Conservation (phyloP, 2,797 vertebrate species). For the Pseudomugil tenellus region DNA sequence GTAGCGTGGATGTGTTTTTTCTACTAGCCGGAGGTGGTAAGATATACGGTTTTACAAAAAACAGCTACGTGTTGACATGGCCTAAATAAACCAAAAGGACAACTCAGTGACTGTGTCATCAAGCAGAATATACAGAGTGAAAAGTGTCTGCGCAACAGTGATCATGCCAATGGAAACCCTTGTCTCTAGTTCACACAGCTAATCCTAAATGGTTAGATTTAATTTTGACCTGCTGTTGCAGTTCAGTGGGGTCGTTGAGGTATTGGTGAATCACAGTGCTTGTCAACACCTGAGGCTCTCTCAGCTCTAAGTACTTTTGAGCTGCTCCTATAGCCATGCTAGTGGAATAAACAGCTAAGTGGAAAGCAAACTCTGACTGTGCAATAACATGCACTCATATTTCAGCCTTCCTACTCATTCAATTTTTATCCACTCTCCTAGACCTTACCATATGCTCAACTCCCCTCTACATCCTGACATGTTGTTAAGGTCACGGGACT, state of each 20-base stretch:
- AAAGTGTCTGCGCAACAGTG: too few relatives aligned
- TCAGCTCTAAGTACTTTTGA: slow-evolving; percentile 2
- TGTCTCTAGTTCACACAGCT: slow-evolving; percentile 6
- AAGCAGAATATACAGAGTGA: too few relatives aligned
- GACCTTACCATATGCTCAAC: slow-evolving; percentile 17
- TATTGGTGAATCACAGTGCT: slow-evolving; percentile 20
- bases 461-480: slow-evolving; percentile 32
- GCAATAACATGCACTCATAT: slow-evolving; percentile 2
- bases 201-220: not conserved
- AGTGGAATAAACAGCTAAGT: not conserved
- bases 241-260: slow-evolving; percentile 5
- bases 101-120: too few relatives aligned
- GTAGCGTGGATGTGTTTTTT: too few relatives aligned
- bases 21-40: too few relatives aligned
- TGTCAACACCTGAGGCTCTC: slow-evolving; percentile 22
- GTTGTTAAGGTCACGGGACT: slow-evolving; percentile 39
- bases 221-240: not conserved
- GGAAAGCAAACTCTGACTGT: not conserved
- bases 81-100: too few relatives aligned
- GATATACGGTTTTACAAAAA: too few relatives aligned
- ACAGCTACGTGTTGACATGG: too few relatives aligned
- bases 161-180: too few relatives aligned
- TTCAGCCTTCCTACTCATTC: not conserved
- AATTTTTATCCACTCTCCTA: not conserved
- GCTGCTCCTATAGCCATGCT: not conserved